phyloP scores from a whole-genome alignment of 2,888 invertebrate species.

The Urechis unicinctus region DNA sequence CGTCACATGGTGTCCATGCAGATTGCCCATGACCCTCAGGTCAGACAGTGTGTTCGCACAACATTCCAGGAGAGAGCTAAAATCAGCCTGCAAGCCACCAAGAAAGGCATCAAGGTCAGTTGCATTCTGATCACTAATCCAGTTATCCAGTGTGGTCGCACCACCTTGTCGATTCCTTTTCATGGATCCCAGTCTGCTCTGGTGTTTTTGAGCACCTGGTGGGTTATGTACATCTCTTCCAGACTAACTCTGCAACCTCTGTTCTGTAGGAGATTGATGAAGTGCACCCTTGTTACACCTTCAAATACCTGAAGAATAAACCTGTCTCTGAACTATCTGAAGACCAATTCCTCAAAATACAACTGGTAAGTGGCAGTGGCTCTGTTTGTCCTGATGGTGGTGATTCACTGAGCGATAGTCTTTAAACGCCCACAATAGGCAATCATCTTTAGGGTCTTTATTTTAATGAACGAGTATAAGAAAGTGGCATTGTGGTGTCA shows the following conservation, averaged over 20 bases:
- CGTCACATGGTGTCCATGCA: slow-evolving; percentile 93
- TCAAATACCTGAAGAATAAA: slow-evolving; percentile 88
- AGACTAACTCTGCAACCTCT: too few species aligned
- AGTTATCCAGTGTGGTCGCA: neutral
- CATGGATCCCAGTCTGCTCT: neutral
- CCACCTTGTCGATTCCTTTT: neutral
- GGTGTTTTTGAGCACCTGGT: neutral
- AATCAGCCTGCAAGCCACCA: slow-evolving; percentile 74
- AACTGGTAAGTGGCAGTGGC: slow-evolving; percentile 2
- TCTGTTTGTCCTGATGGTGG: neutral
- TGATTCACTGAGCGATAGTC: too few species aligned
- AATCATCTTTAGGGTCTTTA: too few species aligned
- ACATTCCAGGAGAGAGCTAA: slow-evolving; percentile 83
- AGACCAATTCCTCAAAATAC: slow-evolving; percentile 76
- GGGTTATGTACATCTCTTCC: too few species aligned
- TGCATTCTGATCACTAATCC: too few species aligned
- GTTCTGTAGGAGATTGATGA: slow-evolving; percentile 69
- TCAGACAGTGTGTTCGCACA: slow-evolving; percentile 72
- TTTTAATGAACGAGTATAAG: too few species aligned
- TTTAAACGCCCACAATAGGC: too few species aligned
- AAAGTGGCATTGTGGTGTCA: too few species aligned
- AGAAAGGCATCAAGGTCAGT: slow-evolving; percentile 77
- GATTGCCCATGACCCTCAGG: slow-evolving; percentile 81
- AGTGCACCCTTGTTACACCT: slow-evolving; percentile 66
- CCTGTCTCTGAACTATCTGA: slow-evolving; percentile 81